Evolutionary conservation across 1,140 invertebrate species (phyloP).

Genomic region (Drosophila murphyi): DNA sequence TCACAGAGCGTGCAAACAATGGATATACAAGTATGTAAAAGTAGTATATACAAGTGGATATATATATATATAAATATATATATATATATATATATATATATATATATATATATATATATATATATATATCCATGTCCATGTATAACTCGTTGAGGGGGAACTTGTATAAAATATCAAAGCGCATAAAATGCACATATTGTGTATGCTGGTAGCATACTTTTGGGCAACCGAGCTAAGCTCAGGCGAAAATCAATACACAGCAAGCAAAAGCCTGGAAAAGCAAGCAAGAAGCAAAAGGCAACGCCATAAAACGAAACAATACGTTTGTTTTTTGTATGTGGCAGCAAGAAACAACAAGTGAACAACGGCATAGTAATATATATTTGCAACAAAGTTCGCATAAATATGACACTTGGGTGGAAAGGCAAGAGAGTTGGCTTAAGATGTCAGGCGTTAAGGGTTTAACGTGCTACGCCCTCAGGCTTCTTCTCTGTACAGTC

Average conservation of each 20-base stretch:
- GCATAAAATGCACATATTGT: slow-evolving; percentile 76
- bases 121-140: background rate
- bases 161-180: slow-evolving; percentile 74
- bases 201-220: slow-evolving; percentile 54
- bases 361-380: slow-evolving; percentile 26
- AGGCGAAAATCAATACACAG: slow-evolving; percentile 68
- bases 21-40: slow-evolving; percentile 34
- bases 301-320: slow-evolving; percentile 52
- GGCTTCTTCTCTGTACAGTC: background rate
- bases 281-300: slow-evolving; percentile 30
- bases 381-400: slow-evolving; percentile 51
- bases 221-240: slow-evolving; percentile 28
- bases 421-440: slow-evolving; percentile 19
- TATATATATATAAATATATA: slow-evolving; percentile 1
- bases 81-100: slow-evolving; percentile 1
- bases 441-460: slow-evolving; percentile 25
- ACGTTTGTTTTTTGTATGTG: slow-evolving; percentile 11
- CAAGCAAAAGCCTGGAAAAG: slow-evolving; percentile 29
- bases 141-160: slow-evolving; percentile 59
- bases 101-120: no score
- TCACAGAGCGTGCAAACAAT: slow-evolving; percentile 78
- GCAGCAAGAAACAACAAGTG: slow-evolving; percentile 31
- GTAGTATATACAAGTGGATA: slow-evolving; percentile 43
- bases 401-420: slow-evolving; percentile 51
- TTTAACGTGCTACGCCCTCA: slow-evolving; percentile 3